Evolutionary conservation across 2,113 vertebrate species (phyloP), one percentile per base, ranked within the genome.

Genomic region (Peromyscus leucopus): DNA sequence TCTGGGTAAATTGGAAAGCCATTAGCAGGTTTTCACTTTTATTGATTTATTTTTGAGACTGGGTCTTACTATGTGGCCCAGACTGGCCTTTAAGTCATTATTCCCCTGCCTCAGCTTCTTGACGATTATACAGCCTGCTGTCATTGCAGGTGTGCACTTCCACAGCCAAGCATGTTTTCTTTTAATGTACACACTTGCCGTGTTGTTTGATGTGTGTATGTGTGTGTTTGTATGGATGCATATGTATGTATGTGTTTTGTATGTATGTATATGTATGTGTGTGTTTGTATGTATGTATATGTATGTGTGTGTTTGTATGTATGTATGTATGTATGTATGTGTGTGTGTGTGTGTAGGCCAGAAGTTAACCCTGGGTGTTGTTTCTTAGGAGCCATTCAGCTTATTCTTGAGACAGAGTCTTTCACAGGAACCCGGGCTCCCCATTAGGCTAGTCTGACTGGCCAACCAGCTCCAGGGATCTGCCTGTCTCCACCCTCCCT

Each of bases 1-100:
- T 17, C 1, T 1, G 48, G 94, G 28, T 75, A 63, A 75, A 92
- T 88, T 92, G 82, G 91, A 92, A 94, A 85, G 24, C 69, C 74
- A 82, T 0, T 24, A 67, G 28, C 39, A 61, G 46, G 39, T 78
- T 36, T 96, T 91, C 39, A 63, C 24, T 57, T 85, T 21, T 33
- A 46, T 31, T 19, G 59, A 46, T 63, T 61, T 85, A 46, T 33
- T 85, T 85, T 85, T 85, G 83, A 85, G 61, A 65, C 16, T 8
- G 24, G 16, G 28, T 46, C 61, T 46, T 46, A 21, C 61, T 17
- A 19, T 46, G 61, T 31, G 65, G 13, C 61, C 8, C 61, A 31
- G 39, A 31, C 61, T 65, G 26, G 83, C 7, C 9, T 67, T 67
- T 85, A 46, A 31, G 59, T 65, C 83, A 31, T 65, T 65, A 19